phyloP scores from a whole-genome alignment of 2,888 invertebrate genomes.

The Dyspetes luteomarginatus region DNA sequence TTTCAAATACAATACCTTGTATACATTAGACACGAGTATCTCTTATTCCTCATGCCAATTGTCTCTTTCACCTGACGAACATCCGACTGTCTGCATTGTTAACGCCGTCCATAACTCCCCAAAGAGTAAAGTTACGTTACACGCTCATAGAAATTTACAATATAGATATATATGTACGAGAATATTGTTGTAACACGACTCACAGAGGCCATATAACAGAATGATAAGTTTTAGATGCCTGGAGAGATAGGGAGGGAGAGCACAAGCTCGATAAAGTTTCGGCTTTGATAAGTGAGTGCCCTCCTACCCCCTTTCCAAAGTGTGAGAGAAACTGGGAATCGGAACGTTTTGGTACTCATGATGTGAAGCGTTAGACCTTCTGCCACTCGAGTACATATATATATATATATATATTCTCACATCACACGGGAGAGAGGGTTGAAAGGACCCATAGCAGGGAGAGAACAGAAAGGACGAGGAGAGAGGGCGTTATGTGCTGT shows the following conservation, averaged over 20 bases:
- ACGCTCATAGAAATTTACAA: neutral
- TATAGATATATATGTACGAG: neutral
- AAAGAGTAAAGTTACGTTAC: conserved; percentile 25
- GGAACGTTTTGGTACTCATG: conserved; percentile 39
- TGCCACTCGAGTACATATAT: conserved; percentile 46
- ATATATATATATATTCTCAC: conserved; percentile 68
- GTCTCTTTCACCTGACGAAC: conserved; percentile 30
- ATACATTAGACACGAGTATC: neutral
- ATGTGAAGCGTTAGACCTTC: conserved; percentile 42
- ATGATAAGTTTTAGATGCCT: conserved; percentile 44
- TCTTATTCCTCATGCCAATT: neutral
- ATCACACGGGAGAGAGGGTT: conserved; percentile 29
- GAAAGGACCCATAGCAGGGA: neutral
- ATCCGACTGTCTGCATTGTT: neutral
- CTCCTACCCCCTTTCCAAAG: conserved; percentile 16
- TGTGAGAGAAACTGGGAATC: conserved; percentile 25
- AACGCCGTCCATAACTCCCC: conserved; percentile 4
- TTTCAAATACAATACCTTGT: neutral
- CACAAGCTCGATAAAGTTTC: conserved; percentile 69
- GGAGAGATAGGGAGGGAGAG: neutral
- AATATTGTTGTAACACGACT: conserved; percentile 35
- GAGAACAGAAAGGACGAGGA: conserved; percentile 34
- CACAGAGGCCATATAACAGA: conserved; percentile 24
- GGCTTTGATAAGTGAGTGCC: conserved; percentile 55
- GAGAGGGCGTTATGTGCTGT: conserved; percentile 58